Base-by-base conservation (phyloP, 2,797 vertebrate genomes). In the Centropyge bicolor region DNA sequence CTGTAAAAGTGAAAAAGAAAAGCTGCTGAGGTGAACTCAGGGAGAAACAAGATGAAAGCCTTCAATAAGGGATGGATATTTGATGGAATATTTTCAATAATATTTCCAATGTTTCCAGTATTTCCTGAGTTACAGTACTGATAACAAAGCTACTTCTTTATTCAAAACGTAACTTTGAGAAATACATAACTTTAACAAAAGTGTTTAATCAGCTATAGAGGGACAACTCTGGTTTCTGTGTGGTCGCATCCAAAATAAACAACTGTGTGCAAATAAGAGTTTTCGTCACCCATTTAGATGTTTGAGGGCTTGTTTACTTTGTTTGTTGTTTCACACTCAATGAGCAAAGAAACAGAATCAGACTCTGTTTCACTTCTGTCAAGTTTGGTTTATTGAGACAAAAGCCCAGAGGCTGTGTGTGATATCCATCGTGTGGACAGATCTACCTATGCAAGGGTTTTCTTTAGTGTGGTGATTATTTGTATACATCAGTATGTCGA, bases 381-480 rank as follows among this genome's bases (percentile, higher is more conserved):
- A 9, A 3, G 2, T 56, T 52, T 9, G 16, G 16, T 66, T 75
- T 6, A 65, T 27, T 4, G 24, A 43, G 54, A 55, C 24, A 48
- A 71, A 80, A 74, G 65, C 14, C 46, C 20, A 14, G 14, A 48
- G 2, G 22, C 6, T 60, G 45, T 8, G 16, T 40, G 40, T 63
- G 66, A 67, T 38, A 20, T 46, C 51, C 1, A 4, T 55, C 27
- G 35, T 59, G 45, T 68, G 45, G 36, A 74, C n/a, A 36, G 55
- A 71, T 51, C 48, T 51, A 59, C 17, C 14, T 19, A 17, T 54
- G 36, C 27, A 41, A 64, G 11, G 13, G 0, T 59, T 48, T 51
- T 31, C 27, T 67, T 78, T 52, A 54, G 17, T 24, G 52, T 43
- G 14, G 17, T 56, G 52, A 78, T 51, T 56, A 54, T 62, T 74